These are phyloP conservation scores for Bombus turneri DNA, from an alignment of 1,140 invertebrate species.

Conservation along the genomic window DNA sequence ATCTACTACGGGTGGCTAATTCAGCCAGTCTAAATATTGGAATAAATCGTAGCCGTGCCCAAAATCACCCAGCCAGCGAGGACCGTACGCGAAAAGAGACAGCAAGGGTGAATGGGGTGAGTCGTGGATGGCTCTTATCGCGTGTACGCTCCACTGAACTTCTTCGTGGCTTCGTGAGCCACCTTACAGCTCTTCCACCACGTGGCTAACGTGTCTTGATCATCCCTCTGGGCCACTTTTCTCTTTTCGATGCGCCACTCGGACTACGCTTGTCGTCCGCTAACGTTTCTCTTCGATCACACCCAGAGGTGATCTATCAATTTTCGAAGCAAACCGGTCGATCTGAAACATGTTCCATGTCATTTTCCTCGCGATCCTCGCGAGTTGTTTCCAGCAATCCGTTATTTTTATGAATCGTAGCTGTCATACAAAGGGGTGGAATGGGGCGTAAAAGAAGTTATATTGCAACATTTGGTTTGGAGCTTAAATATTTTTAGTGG, in stretches of 20 bases:
- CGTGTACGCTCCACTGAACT: constrained; percentile 78
- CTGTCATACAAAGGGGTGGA: background rate
- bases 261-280: constrained; percentile 60
- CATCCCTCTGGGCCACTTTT: background rate
- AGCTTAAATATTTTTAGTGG: background rate
- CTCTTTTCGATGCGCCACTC: constrained; percentile 20
- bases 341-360: constrained; percentile 47
- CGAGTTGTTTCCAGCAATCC: constrained; percentile 6
- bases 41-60: constrained; percentile 76
- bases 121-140: constrained; percentile 77
- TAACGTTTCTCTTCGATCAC: constrained; percentile 10
- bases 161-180: constrained; percentile 70
- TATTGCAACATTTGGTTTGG: background rate
- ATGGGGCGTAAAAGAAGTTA: background rate
- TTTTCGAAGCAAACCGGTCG: constrained; percentile 62
- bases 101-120: constrained; percentile 12
- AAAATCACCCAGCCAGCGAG: constrained; percentile 16
- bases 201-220: constrained; percentile 39
- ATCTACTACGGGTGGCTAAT: constrained; percentile 67
- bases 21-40: constrained; percentile 77
- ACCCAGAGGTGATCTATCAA: constrained; percentile 66
- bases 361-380: constrained; percentile 22
- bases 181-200: constrained; percentile 59
- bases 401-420: constrained; percentile 35
- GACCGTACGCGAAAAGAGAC: background rate